A percentile compares a stretch with the other conserved stretches of the same genome.
Evolutionary conservation across 2,888 invertebrate species (phyloP).

Genomic region (Diadegma fenestrale): DNA sequence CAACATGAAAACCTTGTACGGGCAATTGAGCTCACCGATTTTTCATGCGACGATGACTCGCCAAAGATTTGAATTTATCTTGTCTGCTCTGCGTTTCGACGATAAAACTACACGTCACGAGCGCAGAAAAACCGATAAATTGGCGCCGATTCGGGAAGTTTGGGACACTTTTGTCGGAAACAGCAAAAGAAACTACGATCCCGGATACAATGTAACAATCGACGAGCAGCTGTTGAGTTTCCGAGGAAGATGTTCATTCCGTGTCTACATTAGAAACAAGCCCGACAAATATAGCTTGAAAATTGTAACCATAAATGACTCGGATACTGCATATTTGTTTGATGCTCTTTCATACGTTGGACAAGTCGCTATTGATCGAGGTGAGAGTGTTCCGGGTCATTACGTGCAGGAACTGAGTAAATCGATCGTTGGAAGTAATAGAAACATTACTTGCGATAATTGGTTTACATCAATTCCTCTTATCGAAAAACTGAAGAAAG

Average conservation of each 20-base stretch:
- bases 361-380: constrained; percentile 66
- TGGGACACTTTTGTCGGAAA: constrained; percentile 30
- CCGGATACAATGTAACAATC: constrained; percentile 23
- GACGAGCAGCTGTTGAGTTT: constrained; percentile 61
- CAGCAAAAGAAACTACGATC: constrained; percentile 22
- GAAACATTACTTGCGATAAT: constrained; percentile 38
- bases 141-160: constrained; percentile 9
- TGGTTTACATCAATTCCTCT: constrained; percentile 66
- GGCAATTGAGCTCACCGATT: constrained; percentile 25
- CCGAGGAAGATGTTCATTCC: constrained; percentile 71
- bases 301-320: constrained; percentile 78
- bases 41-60: constrained; percentile 35
- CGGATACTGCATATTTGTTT: constrained; percentile 76
- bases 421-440: constrained; percentile 12
- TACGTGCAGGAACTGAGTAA: constrained; percentile 69
- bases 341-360: constrained; percentile 78
- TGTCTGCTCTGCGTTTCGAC: constrained; percentile 22
- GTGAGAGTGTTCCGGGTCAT: constrained; percentile 59
- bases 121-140: constrained; percentile 26
- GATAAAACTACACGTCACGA: constrained; percentile 29
- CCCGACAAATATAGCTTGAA: constrained; percentile 79
- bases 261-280: constrained; percentile 74
- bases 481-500: constrained; percentile 55
- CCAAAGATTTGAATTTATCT: constrained; percentile 24
- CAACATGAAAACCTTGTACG: constrained; percentile 29